Evolutionary conservation across 2,888 invertebrate genomes (phyloP).

Genomic region (Perdita meconis): DNA sequence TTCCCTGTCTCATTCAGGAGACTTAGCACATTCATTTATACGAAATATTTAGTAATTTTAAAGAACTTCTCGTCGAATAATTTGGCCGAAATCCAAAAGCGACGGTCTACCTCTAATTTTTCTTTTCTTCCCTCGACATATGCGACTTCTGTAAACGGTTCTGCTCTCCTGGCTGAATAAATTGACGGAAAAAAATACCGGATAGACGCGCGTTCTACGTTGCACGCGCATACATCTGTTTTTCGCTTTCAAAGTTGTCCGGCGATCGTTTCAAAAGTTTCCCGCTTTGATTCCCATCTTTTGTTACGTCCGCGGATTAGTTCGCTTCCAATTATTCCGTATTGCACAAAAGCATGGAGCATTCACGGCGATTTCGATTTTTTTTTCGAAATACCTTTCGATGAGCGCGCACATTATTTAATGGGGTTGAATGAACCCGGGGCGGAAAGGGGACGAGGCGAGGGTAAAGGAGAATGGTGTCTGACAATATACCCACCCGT

Average conservation of each 20-base stretch:
- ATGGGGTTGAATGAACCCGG: not conserved
- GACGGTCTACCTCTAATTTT: constrained; percentile 33
- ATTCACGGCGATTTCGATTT: constrained; percentile 3
- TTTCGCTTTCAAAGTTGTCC: constrained; percentile 18
- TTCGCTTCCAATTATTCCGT: constrained; percentile 58
- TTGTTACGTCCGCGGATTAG: constrained; percentile 56
- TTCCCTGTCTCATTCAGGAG: not conserved
- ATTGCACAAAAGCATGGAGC: constrained; percentile 33
- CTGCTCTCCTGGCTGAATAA: constrained; percentile 42
- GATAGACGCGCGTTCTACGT: constrained; percentile 6
- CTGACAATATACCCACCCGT: not conserved
- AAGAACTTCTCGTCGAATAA: constrained; percentile 18
- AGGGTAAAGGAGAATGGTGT: too few species aligned
- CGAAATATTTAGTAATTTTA: constrained; percentile 36
- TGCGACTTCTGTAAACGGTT: constrained; percentile 37
- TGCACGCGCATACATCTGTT: constrained; percentile 22
- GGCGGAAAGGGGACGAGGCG: too few species aligned
- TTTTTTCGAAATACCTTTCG: not conserved
- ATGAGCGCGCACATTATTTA: constrained; percentile 32
- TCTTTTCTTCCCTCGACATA: constrained; percentile 8
- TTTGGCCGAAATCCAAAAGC: constrained; percentile 45
- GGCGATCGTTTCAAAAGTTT: constrained; percentile 50
- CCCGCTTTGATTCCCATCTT: constrained; percentile 56
- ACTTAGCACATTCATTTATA: constrained; percentile 20
- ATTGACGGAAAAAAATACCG: constrained; percentile 26